Evolutionary conservation across 1,140 invertebrate species (phyloP), one percentile per base, ranked within the genome.

Genomic region (Listronotus oregonensis): DNA sequence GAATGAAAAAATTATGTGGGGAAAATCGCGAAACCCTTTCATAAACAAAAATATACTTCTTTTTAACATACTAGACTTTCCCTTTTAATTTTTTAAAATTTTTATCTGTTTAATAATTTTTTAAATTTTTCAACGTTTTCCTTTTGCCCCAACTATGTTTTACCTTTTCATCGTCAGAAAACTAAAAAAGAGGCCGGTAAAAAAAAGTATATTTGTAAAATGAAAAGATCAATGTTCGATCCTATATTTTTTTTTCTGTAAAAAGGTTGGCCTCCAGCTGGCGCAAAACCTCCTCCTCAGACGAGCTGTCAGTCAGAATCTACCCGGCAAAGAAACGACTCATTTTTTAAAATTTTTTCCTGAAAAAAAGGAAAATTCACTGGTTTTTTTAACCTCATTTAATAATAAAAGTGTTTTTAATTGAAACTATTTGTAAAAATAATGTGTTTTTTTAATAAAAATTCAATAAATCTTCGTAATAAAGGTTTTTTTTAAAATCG

Each of bases 31-130:
- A n/a, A n/a, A n/a, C n/a, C n/a, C n/a, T n/a, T n/a, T n/a, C n/a
- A n/a, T n/a, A n/a, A n/a, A n/a, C n/a, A n/a, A 32, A 49, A 1
- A 1, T 11, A 12, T 64, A 82, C 82, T 81, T 83, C 95, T 94
- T 69, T 89, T 89, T 14, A 98, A 80, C 73, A 98, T 90, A 74
- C 93, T 97, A 32, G 93, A 90, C 86, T 99, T 95, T 79, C 99
- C 98, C 80, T 97, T 98, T 97, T 98, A 71, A 98, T 99, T 79
- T 99, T 99, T 96, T 95, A 74, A 92, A 93, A 80, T 99, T 99
- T 66, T 90, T 85, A 98, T 89, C 56, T 90, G 89, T 78, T 96
- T 96, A 60, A 99, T 98, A 31, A 96, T 88, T 90, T 91, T 43
- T 90, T 90, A 4, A 99, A 82, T 72, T 99, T 96, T 78, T 98